Percentiles rank a stretch among this genome's conserved stretches.
These are phyloP conservation scores for Zosterops lateralis DNA, from an alignment of 2,113 vertebrate species.

Conservation along the genomic window DNA sequence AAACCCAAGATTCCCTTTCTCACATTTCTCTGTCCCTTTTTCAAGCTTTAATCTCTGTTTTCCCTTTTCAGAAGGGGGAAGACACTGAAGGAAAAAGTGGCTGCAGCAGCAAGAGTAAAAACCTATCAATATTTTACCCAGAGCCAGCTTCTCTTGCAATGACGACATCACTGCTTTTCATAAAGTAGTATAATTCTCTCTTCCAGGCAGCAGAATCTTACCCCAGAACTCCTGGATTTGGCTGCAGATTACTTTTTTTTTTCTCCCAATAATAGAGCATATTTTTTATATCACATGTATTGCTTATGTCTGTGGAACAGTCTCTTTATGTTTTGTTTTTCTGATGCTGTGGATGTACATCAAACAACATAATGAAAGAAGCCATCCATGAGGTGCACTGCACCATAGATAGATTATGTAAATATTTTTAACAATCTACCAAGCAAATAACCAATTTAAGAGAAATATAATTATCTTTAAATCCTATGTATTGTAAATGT, in stretches of 20 bases:
- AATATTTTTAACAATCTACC: constrained; percentile 21
- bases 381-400: neutral
- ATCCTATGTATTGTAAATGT: constrained; percentile 21
- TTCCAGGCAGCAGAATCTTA: neutral
- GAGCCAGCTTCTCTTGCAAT: neutral
- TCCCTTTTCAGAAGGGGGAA: neutral
- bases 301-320: neutral
- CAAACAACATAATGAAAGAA: constrained; percentile 26
- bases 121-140: neutral
- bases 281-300: neutral
- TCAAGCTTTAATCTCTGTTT: neutral
- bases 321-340: neutral
- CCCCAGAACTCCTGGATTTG: neutral
- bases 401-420: neutral
- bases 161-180: neutral
- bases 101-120: neutral
- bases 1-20: neutral
- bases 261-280: neutral
- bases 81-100: neutral
- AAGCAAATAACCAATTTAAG: constrained; percentile 3
- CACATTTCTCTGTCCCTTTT: neutral
- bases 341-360: neutral
- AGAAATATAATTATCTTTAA: constrained; percentile 52
- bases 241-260: neutral
- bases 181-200: neutral